Conservation (phyloP, 2,113 vertebrate species). For the Vidua macroura region DNA sequence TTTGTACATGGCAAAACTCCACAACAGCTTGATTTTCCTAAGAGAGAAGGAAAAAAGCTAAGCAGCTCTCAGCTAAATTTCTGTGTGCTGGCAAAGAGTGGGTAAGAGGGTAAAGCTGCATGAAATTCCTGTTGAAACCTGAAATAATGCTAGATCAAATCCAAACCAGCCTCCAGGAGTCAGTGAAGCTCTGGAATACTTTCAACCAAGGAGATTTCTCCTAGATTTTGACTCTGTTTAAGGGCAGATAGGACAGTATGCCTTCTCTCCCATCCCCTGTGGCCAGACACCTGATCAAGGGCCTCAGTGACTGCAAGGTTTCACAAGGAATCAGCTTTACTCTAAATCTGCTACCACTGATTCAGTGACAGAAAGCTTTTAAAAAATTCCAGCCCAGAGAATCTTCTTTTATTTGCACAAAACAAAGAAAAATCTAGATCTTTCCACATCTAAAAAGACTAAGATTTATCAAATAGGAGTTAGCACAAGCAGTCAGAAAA, state of each 20-base stretch:
- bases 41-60: neutral
- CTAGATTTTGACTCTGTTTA: neutral
- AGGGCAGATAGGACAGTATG: neutral
- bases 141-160: neutral
- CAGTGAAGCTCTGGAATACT: neutral
- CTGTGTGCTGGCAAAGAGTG: neutral
- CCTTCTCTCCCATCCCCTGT: neutral
- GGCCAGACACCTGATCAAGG: neutral
- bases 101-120: neutral
- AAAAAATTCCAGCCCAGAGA: neutral
- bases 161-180: neutral
- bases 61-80: neutral
- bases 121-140: neutral
- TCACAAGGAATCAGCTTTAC: neutral
- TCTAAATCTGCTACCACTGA: neutral
- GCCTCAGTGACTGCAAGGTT: neutral
- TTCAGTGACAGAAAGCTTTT: neutral
- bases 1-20: neutral
- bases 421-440: neutral
- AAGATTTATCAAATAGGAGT: neutral
- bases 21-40: neutral
- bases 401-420: neutral
- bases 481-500: neutral
- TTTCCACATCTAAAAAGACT: neutral
- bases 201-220: neutral